Evolutionary conservation across 2,797 vertebrate species (phyloP), one percentile per base, ranked within the genome.

Genomic region (Tapirus indicus): DNA sequence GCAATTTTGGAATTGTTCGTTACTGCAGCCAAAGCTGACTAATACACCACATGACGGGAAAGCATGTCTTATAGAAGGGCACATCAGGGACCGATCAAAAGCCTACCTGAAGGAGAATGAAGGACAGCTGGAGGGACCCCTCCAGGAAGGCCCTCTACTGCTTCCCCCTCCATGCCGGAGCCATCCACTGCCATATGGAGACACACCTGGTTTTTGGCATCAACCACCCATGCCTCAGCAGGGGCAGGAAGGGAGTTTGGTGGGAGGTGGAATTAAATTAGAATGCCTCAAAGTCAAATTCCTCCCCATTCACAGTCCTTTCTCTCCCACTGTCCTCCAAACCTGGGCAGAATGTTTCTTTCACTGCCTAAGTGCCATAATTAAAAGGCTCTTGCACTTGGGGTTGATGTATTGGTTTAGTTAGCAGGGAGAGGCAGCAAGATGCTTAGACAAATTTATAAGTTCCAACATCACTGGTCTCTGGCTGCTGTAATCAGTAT

Each of bases 191-290:
- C 97, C 97, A 97, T 95, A 94, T 96, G 97, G 96, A 96, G 71
- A 85, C 84, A 29, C 92, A 91, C 92, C 69, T 96, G 92, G 85
- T 2, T 94, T 77, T 74, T 97, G 97, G 97, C 96, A 97, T 87
- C 91, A 56, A 80, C 23, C 75, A 56, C 35, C 18, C 38, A 16
- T 20, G 69, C 69, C 74, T 92, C 88, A 44, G 84, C 71, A 75
- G 92, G 89, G 16, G 9, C 21, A 84, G 92, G 90, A 90, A 84
- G 62, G n/a, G 72, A 71, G 64, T 89, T 47, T 79, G 54, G 44
- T 60, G 47, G 44, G 38, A 89, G 12, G 44, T 58, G 29, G 35
- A 89, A 83, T 29, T 41, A 92, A 80, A 64, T 95, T 52, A 90
- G 52, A 95, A 95, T 79, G 74, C 54, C 38, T 97, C 83, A 92